Base-by-base conservation (phyloP, 1,140 invertebrate genomes). In the Sipha flava region DNA sequence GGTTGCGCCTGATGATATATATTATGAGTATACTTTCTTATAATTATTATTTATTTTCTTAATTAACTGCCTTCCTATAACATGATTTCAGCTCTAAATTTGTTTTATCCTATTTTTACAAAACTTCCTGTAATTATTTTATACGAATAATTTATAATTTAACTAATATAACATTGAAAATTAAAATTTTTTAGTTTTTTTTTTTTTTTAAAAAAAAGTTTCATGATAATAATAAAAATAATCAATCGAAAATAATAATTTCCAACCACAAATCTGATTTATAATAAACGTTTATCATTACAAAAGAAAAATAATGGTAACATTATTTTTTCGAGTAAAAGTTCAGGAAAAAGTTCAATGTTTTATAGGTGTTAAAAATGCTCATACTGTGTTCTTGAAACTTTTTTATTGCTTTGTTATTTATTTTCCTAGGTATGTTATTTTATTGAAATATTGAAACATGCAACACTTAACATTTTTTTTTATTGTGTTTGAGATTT, bases 401-500 rank as follows among this genome's bases (percentile, higher is more conserved):
- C 37, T 68, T 68, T 68, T 68, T 26, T 66, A 40, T 45, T 45
- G 37, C 64, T 45, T 26, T 43, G 21, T 68, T 68, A 45, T 68
- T 68, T 43, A 23, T 68, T 45, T 45, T 68, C 7, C 23, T 68
- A 66, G 31, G 34, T 23, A 66, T 6, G 34, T 66, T 64, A 40
- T 66, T 66, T 66, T 66, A 66, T 66, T 66, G 62, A 37, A 66
- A 66, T 66, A 66, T 66, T 66, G 62, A 21, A 66, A 66, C 34
- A 21, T 7, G n/a, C 34, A 37, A 12, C n/a, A 10, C 3, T 64
- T 64, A 64, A 37, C 31, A 14, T 64, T 12, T 54, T 31, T n/a
- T 12, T 21, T 18, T 43, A 21, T 37, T 12, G 14, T 26, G 34
- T 37, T 37, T 7, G 62, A n/a, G 10, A 62, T 66, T 21, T 40